Conservation (phyloP, 2,797 vertebrate species). For the Holocentrus rufus region DNA sequence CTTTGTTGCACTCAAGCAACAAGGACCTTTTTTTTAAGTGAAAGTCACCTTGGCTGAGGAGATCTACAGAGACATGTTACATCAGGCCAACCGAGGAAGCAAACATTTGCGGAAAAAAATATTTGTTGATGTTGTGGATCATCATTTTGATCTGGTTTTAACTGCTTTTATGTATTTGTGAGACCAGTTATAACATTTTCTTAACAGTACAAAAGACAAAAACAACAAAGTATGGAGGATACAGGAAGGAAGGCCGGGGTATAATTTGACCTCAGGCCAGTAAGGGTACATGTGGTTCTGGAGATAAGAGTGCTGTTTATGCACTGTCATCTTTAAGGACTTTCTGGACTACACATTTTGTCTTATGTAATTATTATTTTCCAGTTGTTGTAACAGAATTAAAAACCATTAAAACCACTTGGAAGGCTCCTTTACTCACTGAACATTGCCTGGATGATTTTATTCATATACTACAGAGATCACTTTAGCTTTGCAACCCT, state of each 20-base stretch:
- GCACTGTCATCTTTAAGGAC: background rate
- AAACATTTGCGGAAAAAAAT: background rate
- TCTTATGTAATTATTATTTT: background rate
- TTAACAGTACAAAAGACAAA: no score
- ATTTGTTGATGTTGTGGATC: background rate
- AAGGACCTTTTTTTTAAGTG: slow-evolving; percentile 14
- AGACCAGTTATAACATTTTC: no score
- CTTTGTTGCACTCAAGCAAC: slow-evolving; percentile 65
- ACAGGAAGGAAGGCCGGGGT: background rate
- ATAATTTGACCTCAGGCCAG: background rate
- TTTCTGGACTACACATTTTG: background rate
- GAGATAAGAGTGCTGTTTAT: background rate
- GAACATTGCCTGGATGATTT: no score
- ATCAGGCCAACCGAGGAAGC: slow-evolving; percentile 4
- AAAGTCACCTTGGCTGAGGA: slow-evolving; percentile 73
- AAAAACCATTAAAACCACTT: background rate
- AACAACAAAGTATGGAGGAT: background rate
- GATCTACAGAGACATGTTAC: slow-evolving; percentile 27
- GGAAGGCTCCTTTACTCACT: no score
- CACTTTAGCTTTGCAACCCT: background rate
- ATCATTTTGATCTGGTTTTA: background rate
- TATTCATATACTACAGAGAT: no score
- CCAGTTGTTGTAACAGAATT: no score
- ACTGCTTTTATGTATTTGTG: background rate
- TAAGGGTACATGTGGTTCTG: background rate